Evolutionary conservation across 1,140 invertebrate species (phyloP), one percentile per base, ranked within the genome.

Genomic region (Eubasilissa regina): DNA sequence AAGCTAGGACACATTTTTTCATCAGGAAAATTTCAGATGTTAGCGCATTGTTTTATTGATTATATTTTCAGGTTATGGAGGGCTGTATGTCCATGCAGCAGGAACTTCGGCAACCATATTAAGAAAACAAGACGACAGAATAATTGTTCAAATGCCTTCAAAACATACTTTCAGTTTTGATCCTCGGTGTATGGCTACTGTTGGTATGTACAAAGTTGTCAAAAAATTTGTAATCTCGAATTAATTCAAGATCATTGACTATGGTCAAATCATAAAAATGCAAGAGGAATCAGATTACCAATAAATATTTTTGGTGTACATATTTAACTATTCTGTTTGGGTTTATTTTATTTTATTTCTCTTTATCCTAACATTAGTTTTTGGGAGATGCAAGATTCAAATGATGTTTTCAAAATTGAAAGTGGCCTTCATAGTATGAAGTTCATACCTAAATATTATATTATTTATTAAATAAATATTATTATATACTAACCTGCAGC

Each of bases 181-280:
- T 80, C 89, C 94, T 83, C 89, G 90, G 12, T 99, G 97, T 86
- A 97, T 98, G 94, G 97, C 96, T 17, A 95, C 95, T 48, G 96
- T 99, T 74, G 95, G 92, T 93, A 86, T 84, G 91, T 47, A 56
- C n/a, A 51, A 8, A 48, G 7, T 48, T 48, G n/a, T 15, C n/a
- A 51, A 51, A 35, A 3, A 35, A 35, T 35, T 35, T 35, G 25
- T 35, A 35, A 35, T 35, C 25, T 35, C 6, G 6, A 3, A 6
- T 35, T 35, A 35, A 35, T 35, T 35, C 6, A 6, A 35, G 25
- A 35, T 35, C 25, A 35, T 51, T 51, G 48, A n/a, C n/a, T n/a
- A n/a, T n/a, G n/a, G n/a, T n/a, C n/a, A n/a, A n/a, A n/a, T n/a
- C n/a, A n/a, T n/a, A n/a, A n/a, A n/a, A n/a, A n/a, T n/a, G n/a